Base-by-base conservation (phyloP, 2,888 invertebrate species). In the Coenonympha arcania region DNA sequence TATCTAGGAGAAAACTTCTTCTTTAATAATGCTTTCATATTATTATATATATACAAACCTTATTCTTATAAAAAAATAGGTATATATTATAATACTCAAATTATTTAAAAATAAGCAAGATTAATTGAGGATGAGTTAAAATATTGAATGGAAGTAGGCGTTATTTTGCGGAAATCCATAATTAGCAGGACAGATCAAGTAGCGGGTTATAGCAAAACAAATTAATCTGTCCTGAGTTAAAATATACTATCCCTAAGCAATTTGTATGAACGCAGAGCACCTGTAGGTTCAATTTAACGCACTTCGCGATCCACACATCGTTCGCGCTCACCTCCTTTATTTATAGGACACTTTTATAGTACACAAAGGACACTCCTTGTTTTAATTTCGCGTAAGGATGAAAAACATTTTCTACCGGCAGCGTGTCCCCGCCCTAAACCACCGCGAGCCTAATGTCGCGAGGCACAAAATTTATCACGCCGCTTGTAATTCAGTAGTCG, bases 401-500 rank as follows among this genome's bases (percentile, higher is more conserved):
- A 78, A 76, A 75, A 75, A 72, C 73, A 64, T 75, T 70, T 71
- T 64, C 67, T 59, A 58, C 65, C 61, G 67, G 56, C 62, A 62
- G 64, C 62, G 55, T 48, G 54, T 57, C 57, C 57, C 54, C 48
- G 65, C 73, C 74, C 71, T 73, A 71, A 71, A 70, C 68, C 59
- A 76, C 76, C 76, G 73, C 75, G 66, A 69, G 81, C 75, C 79
- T 78, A 78, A 79, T 76, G 79, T 78, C 73, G 73, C 71, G 72
- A 73, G 75, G 72, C 76, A 74, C 79, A 78, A 85, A 85, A 87
- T 88, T 87, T 87, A 86, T 82, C 82, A 79, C 76, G 70, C 64
- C 73, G 78, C 80, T 83, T 78, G 78, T 85, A 83, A 83, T 80
- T 79, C 79, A 77, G 68, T 73, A 71, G 69, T 69, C 65, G 60